phyloP scores from a whole-genome alignment of 2,797 vertebrate genomes.

The Pampus argenteus region DNA sequence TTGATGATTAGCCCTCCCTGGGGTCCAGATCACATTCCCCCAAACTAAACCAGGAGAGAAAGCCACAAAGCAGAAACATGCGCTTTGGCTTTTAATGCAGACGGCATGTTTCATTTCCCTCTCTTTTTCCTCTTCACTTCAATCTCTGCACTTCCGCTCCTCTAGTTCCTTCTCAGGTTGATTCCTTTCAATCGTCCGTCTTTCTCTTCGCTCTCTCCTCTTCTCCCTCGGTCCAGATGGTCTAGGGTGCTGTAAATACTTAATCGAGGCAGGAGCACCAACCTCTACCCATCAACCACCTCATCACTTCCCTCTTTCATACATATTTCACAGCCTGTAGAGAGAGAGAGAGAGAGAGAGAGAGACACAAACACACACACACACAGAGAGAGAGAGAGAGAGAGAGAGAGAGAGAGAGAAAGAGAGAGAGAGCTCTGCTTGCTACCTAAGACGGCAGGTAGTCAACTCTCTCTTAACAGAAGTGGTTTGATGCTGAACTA shows the following conservation, averaged over 20 bases:
- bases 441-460: constrained; percentile 31
- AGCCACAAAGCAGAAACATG: constrained; percentile 50
- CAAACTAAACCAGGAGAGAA: constrained; percentile 55
- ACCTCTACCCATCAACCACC: constrained; percentile 17
- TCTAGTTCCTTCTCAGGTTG: constrained; percentile 33
- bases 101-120: constrained; percentile 41
- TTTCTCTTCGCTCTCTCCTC: constrained; percentile 13
- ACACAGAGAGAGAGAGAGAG: constrained; percentile 8
- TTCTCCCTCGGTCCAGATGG: constrained; percentile 63
- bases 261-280: constrained; percentile 57
- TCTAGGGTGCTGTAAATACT: constrained; percentile 72
- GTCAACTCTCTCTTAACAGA: constrained; percentile 27
- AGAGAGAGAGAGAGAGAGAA: background rate
- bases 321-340: constrained; percentile 67
- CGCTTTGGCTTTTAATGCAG: constrained; percentile 43
- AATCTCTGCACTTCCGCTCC: constrained; percentile 26
- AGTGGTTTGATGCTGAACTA: constrained; percentile 19
- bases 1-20: constrained; percentile 61
- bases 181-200: background rate
- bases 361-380: background rate
- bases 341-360: constrained; percentile 5
- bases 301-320: constrained; percentile 51
- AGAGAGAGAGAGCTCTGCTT: constrained; percentile 14
- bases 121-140: constrained; percentile 39
- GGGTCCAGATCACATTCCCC: constrained; percentile 57